A percentile compares a stretch with the other conserved stretches of the same genome.
Conservation (phyloP, 1,140 invertebrate species). For the Vanessa atalanta region DNA sequence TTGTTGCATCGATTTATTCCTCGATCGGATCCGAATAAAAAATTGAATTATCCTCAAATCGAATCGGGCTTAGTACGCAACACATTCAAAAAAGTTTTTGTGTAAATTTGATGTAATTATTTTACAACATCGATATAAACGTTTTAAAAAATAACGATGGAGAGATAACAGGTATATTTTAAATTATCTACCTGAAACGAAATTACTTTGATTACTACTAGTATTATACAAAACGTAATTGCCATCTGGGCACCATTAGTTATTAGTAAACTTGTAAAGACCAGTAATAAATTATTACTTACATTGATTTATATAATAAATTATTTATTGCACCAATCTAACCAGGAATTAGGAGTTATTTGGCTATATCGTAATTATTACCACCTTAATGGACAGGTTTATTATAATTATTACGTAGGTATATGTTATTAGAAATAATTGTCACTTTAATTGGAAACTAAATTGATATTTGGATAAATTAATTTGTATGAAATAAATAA, state of each 20-base stretch:
- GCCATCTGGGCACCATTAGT: constrained; percentile 9
- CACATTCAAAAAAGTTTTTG: not conserved
- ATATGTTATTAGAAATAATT: constrained; percentile 10
- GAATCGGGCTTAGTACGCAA: not conserved
- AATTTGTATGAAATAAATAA: not conserved
- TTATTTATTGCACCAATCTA: constrained; percentile 28
- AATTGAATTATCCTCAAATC: constrained; percentile 13
- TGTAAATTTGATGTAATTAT: not conserved
- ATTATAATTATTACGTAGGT: constrained; percentile 2
- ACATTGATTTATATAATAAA: constrained; percentile 30
- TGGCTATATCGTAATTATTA: constrained; percentile 20
- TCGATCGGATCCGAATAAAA: constrained; percentile 16
- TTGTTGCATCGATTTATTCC: constrained; percentile 32
- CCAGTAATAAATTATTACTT: constrained; percentile 31
- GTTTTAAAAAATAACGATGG: not conserved
- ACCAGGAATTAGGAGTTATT: constrained; percentile 21
- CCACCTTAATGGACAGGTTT: constrained; percentile 22
- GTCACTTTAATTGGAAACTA: not conserved
- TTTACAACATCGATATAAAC: not conserved
- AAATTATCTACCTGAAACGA: not conserved
- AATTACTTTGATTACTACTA: constrained; percentile 22
- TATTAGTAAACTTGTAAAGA: constrained; percentile 26
- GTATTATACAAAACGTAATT: constrained; percentile 16
- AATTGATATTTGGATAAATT: constrained; percentile 1
- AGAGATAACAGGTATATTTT: constrained; percentile 12